Evolutionary conservation across 2,797 vertebrate species (phyloP).

Genomic region (Hypotaenidia philippensis): DNA sequence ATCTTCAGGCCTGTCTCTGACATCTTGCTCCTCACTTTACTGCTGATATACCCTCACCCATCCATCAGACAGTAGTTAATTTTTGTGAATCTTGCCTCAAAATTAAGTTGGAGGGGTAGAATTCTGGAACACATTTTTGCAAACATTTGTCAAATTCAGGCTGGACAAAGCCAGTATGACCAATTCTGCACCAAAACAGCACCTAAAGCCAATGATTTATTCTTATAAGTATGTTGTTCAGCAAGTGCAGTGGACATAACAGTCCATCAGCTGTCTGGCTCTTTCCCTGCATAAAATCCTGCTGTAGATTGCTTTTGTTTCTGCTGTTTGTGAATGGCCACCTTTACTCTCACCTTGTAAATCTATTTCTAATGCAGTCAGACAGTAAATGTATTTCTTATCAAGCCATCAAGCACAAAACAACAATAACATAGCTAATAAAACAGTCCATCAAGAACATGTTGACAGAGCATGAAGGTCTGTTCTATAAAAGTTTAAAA

Average conservation of each 20-base stretch:
- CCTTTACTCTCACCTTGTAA: background rate
- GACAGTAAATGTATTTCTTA: background rate
- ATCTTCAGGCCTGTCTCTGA: background rate
- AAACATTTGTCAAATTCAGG: background rate
- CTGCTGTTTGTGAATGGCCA: background rate
- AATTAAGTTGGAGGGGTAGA: background rate
- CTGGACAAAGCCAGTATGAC: background rate
- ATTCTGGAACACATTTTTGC: background rate
- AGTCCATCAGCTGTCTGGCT: background rate
- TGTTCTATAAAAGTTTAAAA: background rate
- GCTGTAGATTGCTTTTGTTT: background rate
- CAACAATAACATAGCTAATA: background rate
- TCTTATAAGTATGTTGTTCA: background rate
- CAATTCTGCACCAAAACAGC: background rate
- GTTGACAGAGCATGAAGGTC: background rate
- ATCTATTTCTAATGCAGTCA: background rate
- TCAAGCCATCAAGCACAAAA: background rate
- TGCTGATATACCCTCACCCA: background rate
- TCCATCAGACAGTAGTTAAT: background rate
- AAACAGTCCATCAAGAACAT: background rate
- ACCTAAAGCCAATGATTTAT: background rate
- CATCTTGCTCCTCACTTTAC: background rate
- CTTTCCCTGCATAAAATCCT: background rate
- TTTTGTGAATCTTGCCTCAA: background rate
- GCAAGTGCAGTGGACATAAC: background rate